Percentiles rank a stretch among this genome's conserved stretches.
Conservation (phyloP, 2,797 vertebrate genomes). For the Dermochelys coriacea region DNA sequence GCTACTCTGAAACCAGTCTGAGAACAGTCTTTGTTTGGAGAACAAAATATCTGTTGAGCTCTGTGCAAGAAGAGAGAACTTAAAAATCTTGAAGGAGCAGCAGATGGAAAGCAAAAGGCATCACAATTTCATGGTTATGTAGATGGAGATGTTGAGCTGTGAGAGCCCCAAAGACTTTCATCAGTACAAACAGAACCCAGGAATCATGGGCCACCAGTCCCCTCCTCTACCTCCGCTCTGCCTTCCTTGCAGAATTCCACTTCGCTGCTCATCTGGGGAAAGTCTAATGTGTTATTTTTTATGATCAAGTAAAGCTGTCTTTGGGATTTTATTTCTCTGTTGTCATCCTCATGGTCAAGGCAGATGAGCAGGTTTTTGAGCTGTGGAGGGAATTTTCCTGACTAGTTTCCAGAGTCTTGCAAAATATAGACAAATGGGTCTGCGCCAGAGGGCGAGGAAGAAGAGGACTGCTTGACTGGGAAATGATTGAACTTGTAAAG, state of each 20-base stretch:
- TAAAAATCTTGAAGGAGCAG: not conserved
- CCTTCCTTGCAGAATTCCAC: not conserved
- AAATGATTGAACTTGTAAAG: not conserved
- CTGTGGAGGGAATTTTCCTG: not conserved
- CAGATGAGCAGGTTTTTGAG: not conserved
- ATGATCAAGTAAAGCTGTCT: not conserved
- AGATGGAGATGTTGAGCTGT: not conserved
- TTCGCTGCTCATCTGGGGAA: not conserved
- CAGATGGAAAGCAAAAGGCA: not conserved
- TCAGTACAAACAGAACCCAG: not conserved
- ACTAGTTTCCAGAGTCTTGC: not conserved
- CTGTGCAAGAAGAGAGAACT: not conserved
- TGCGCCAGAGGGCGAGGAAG: not conserved
- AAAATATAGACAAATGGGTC: not conserved
- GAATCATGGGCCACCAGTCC: not conserved
- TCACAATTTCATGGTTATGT: not conserved
- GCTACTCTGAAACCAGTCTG: too few relatives aligned
- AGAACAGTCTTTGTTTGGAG: not conserved
- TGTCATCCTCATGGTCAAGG: not conserved
- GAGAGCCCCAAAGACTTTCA: not conserved
- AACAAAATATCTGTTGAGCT: not conserved
- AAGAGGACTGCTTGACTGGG: not conserved
- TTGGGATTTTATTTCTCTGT: not conserved
- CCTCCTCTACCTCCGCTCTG: not conserved
- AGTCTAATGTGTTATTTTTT: not conserved